Evolutionary conservation across 2,797 vertebrate genomes (phyloP), one percentile per base, ranked within the genome.

Genomic region (Aeoliscus strigatus): DNA sequence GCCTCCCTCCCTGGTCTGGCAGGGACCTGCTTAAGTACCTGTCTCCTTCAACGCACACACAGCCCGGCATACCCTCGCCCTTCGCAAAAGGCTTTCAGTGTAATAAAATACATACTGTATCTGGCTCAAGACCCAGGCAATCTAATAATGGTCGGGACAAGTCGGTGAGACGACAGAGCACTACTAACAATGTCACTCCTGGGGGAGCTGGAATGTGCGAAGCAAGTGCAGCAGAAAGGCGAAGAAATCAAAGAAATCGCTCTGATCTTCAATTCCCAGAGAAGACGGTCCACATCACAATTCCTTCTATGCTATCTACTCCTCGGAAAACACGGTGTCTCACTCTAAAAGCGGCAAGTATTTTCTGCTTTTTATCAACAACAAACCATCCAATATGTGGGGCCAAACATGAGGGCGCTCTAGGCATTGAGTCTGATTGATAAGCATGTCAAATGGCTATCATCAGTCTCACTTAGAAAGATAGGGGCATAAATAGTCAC

Each of bases 61-160:
- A 50, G 38, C 52, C 42, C 49, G 25, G 37, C 52, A 58, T 53
- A 45, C 47, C 26, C 39, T 55, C 41, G 53, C 36, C 48, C 21
- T 38, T 31, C 6, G 38, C 30, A 40, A 53, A 47, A 47, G 38
- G 52, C 63, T 73, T 61, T 75, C 56, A 49, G 60, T n/a, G 14
- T 66, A 69, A 75, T 75, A 75, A 72, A 66, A 76, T 63, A 73
- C 52, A 75, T 39, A n/a, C n/a, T n/a, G n/a, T n/a, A 64, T 70
- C 60, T 70, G 60, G 66, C 61, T 68, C 48, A 34, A 60, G 48
- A 58, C 38, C 53, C 14, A 2, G 18, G 48, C 60, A 65, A 66
- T 81, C 66, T 56, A 75, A 75, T 72, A 76, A 74, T 11, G 28
- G 42, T 60, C 47, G 58, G n/a, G 58, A 64, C 50, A 39, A 68